Evolutionary conservation across 35 echinoderm and acorn worm species (phyloP), one percentile per base, ranked within the genome.

Genomic region (Diadema setosum): DNA sequence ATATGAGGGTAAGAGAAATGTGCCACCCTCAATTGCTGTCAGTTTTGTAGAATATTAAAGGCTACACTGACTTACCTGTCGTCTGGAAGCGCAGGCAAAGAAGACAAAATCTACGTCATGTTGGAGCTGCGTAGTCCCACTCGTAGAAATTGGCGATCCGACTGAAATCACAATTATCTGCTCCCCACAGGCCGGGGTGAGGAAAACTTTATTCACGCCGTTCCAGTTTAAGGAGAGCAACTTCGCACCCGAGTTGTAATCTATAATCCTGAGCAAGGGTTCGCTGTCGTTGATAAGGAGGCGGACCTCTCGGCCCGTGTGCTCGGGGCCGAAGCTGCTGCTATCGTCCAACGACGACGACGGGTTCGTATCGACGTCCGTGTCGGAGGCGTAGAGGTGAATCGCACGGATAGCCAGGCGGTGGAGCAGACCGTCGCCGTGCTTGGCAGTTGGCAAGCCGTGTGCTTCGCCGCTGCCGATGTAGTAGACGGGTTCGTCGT

Each of bases 211-310:
- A 25, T 39, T 78, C 14, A 78, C 73, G 29, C 73, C 40, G 35
- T 39, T 5, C 73, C 73, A 78, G 73, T 78, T 78, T 15, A 78
- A 41, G 8, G 73, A 42, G 9, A 78, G 73, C 30, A 78, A 17
- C 37, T 78, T 78, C 34, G 73, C 73, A 8, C 73, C 73, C 27
- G 73, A 41, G 73, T 78, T 78, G 25, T 78, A 41, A 44, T 78
- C 73, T 5, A 78, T 20, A 78, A 78, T 36, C 37, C 73, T 16
- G 7, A 78, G 20, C 11, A 78, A 24, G 8, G 73, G 73, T 78
- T 78, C 73, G 73, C 73, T 78, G 35, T 78, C 73, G 73, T 78
- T 78, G 73, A 78, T 78, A n/a, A 78, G 35, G 37, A 78, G 73
- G 16, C 73, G 73, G 37, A 78, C 73, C 73, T 78, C 73, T 21